Percentiles rank a stretch among this genome's conserved stretches.
Evolutionary conservation across 1,140 invertebrate species (phyloP).

Genomic region (Ptiloglossa arizonensis): DNA sequence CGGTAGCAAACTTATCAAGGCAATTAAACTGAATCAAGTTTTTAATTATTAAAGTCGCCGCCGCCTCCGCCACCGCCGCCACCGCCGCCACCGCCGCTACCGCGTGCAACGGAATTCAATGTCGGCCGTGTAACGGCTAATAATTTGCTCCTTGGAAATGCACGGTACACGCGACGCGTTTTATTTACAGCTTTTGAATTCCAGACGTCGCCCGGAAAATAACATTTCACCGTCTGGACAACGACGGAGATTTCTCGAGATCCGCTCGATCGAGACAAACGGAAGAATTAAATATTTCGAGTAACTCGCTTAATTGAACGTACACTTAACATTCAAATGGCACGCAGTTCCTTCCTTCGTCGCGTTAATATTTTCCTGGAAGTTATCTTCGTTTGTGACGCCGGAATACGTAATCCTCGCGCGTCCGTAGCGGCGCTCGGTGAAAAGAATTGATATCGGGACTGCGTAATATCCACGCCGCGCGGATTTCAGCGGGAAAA

Average conservation of each 20-base stretch:
- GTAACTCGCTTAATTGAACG: neutral
- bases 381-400: neutral
- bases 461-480: neutral
- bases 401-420: neutral
- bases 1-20: conserved; percentile 9
- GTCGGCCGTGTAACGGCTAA: neutral
- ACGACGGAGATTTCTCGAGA: neutral
- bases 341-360: too few relatives aligned
- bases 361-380: neutral
- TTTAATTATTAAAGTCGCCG: conserved; percentile 3
- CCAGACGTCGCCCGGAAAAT: too few relatives aligned
- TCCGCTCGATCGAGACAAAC: neutral
- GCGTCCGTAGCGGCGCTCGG: too few relatives aligned
- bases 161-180: neutral
- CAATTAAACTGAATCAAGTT: conserved; percentile 22
- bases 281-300: neutral
- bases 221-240: neutral
- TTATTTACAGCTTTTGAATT: neutral
- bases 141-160: neutral
- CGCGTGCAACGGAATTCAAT: neutral
- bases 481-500: neutral
- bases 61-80: too few relatives aligned
- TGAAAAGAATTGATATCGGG: neutral
- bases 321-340: conserved; percentile 4
- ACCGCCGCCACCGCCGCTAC: too few relatives aligned